Conservation (phyloP, 2,797 vertebrate genomes). For the Numenius phaeopus region DNA sequence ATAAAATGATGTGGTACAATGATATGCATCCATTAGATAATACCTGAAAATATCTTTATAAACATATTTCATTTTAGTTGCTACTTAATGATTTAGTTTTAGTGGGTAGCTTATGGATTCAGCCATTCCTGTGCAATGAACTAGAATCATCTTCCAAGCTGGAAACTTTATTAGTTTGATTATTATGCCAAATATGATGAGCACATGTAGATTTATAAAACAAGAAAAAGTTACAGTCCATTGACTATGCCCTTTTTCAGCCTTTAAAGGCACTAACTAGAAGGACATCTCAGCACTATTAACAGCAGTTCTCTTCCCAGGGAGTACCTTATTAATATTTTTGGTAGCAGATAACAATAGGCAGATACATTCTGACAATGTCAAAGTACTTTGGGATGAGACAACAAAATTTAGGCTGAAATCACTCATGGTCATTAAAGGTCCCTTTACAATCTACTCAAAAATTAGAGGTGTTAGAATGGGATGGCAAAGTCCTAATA, state of each 20-base stretch:
- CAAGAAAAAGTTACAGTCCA: conserved; percentile 29
- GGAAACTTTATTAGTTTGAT: conserved; percentile 75
- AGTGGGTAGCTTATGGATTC: conserved; percentile 60
- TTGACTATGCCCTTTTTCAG: conserved; percentile 38
- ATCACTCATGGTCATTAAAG: not conserved
- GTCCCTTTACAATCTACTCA: not conserved
- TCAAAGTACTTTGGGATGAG: not conserved
- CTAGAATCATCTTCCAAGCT: conserved; percentile 50
- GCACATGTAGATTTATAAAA: conserved; percentile 61
- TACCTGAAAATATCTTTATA: conserved; percentile 68
- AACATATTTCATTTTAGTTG: conserved; percentile 75
- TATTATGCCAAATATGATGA: conserved; percentile 64
- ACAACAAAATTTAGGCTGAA: not conserved
- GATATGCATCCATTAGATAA: conserved; percentile 68
- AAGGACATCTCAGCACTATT: not conserved
- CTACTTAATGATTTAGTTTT: conserved; percentile 70
- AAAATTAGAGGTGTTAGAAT: not conserved
- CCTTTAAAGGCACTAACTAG: not conserved
- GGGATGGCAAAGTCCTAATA: not conserved
- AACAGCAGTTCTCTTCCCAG: not conserved
- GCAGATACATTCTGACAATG: not conserved
- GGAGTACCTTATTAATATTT: not conserved
- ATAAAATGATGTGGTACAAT: conserved; percentile 66
- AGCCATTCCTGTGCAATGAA: conserved; percentile 48
- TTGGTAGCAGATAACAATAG: not conserved